These are phyloP conservation scores for Barypeithes pellucidus DNA, from an alignment of 2,888 invertebrate species.

Conservation along the genomic window DNA sequence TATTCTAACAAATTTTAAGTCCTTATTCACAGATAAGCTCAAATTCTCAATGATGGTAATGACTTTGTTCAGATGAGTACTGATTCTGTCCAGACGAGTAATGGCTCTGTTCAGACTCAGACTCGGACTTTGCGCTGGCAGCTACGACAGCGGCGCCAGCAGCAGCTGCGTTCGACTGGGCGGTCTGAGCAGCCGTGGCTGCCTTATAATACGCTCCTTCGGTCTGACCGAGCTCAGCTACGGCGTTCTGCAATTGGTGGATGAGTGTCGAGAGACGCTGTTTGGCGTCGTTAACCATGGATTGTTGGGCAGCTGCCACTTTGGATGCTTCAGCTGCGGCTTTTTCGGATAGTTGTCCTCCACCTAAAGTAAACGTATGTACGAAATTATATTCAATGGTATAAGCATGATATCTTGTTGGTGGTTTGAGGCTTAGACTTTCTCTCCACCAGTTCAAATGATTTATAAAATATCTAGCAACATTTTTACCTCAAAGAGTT, in stretches of 20 bases:
- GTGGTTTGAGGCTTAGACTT: no score
- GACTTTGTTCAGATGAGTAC: background rate
- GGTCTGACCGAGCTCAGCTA: slow-evolving; percentile 81
- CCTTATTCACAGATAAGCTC: background rate
- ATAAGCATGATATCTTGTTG: no score
- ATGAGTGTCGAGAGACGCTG: slow-evolving; percentile 77
- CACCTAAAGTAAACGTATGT: slow-evolving; percentile 49
- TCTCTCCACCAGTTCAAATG: no score
- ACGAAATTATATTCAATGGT: no score
- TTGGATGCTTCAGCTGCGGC: slow-evolving; percentile 56
- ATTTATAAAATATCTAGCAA: no score
- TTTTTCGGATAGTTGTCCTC: slow-evolving; percentile 55
- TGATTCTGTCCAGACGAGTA: slow-evolving; percentile 5
- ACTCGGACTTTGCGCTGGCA: slow-evolving; percentile 51
- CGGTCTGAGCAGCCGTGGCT: slow-evolving; percentile 78
- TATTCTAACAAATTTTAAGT: background rate
- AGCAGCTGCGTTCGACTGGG: slow-evolving; percentile 81
- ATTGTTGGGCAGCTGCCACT: slow-evolving; percentile 58
- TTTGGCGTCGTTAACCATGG: slow-evolving; percentile 73
- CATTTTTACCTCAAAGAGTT: no score
- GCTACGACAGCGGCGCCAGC: slow-evolving; percentile 64
- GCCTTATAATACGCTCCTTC: slow-evolving; percentile 79
- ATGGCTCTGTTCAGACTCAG: background rate
- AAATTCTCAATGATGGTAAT: background rate
- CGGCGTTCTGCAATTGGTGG: slow-evolving; percentile 78